These are phyloP conservation scores for Phthorimaea operculella DNA, from an alignment of 1,140 invertebrate genomes.

Conservation along the genomic window DNA sequence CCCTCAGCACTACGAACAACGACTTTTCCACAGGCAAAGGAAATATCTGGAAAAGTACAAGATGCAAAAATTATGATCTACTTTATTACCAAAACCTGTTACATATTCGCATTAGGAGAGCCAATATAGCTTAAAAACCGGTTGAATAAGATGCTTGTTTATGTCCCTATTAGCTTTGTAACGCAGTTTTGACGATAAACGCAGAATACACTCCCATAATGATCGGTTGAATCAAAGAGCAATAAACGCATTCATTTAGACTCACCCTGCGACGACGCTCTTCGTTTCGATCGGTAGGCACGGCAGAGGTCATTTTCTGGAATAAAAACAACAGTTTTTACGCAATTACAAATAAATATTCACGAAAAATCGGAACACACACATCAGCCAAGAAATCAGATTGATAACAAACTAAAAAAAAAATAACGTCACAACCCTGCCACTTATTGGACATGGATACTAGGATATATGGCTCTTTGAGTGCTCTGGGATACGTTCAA, in stretches of 20 bases:
- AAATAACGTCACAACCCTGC: too few relatives aligned
- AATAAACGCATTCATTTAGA: not conserved
- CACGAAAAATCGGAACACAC: too few relatives aligned
- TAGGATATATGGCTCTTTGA: too few relatives aligned
- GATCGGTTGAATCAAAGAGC: not conserved
- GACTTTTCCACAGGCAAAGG: not conserved
- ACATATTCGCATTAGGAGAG: not conserved
- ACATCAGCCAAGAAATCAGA: too few relatives aligned
- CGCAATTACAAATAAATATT: too few relatives aligned
- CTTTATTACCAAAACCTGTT: not conserved
- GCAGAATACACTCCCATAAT: not conserved
- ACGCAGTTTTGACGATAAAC: not conserved
- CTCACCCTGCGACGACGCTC: conserved; percentile 55
- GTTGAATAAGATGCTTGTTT: not conserved
- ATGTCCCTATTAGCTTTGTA: not conserved
- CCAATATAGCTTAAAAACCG: not conserved
- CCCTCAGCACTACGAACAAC: not conserved
- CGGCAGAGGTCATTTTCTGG: conserved; percentile 38
- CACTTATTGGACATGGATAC: too few relatives aligned
- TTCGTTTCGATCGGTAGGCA: conserved; percentile 49
- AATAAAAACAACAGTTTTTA: not conserved
- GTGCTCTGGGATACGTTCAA: too few relatives aligned
- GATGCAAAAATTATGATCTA: too few relatives aligned
- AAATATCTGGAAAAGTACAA: not conserved
- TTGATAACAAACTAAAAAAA: too few relatives aligned